Base-by-base conservation (phyloP, 2,797 vertebrate genomes). In the Rachycentron canadum region DNA sequence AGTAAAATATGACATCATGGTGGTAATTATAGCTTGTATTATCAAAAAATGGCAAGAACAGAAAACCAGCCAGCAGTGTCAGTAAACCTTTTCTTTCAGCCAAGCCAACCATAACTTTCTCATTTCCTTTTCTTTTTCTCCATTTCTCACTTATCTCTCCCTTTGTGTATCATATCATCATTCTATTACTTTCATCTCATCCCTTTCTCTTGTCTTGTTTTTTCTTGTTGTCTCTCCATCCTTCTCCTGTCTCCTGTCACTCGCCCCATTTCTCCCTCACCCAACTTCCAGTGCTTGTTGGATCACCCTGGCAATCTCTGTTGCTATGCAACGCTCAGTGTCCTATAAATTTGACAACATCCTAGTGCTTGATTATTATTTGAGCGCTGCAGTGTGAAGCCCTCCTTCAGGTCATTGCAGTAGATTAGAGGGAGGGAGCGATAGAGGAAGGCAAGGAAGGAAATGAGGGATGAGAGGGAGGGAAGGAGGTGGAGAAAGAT, bases 301-400 rank as follows among this genome's bases (percentile, higher is more conserved):
- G 89, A 94, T 93, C 90, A 87, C 91, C 79, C 88, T 78, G 82
- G 88, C 92, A 92, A 94, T 95, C 91, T 92, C 90, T 91, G 94
- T 95, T 95, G 94, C 95, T 94, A 95, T 87, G 94, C 94, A 91
- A 95, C 92, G 52, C 89, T 85, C 87, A 52, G 87, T 91, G 91
- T 93, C 94, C 91, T 94, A 93, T 94, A 93, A 93, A 95, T 94
- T 92, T 94, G 93, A 94, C 92, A 94, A 94, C 94, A 94, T 93
- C 90, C 85, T 79, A 75, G 86, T 73, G 91, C 91, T 91, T 94
- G 94, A 95, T 95, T 94, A 94, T 94, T 94, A 94, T 95, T 95
- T 94, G 88, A 94, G 91, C 79, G 78, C 88, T 88, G 88, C 89
- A 86, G 88, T 88, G 82, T 87, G 88, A 90, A 92, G 86, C 85